Evolutionary conservation across 2,797 vertebrate species (phyloP).

Genomic region (Neosalanx taihuensis): DNA sequence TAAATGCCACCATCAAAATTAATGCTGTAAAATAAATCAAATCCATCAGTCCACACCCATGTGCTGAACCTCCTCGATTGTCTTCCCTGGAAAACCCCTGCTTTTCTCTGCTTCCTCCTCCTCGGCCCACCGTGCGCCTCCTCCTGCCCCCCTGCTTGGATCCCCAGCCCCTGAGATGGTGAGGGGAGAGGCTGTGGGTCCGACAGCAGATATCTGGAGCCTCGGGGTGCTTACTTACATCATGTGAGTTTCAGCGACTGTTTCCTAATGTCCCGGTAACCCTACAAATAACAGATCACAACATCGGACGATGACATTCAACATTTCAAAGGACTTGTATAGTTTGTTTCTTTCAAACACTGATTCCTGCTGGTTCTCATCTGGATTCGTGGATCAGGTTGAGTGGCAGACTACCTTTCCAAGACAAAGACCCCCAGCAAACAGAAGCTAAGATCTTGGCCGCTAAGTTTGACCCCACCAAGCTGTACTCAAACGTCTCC

Average conservation of each 20-base stretch:
- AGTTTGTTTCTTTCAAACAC: neutral
- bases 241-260: constrained; percentile 78
- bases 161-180: constrained; percentile 89
- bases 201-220: constrained; percentile 91
- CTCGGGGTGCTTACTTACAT: constrained; percentile 83
- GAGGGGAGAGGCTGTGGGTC: constrained; percentile 88
- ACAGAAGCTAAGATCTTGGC: constrained; percentile 86
- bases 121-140: no score
- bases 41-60: no score
- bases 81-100: no score
- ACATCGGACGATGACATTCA: neutral
- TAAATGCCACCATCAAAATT: neutral
- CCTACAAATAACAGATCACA: no score
- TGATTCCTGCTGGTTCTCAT: neutral
- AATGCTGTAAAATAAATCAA: no score
- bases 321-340: neutral
- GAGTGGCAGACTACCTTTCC: constrained; percentile 88
- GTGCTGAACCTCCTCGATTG: no score
- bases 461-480: constrained; percentile 88
- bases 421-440: constrained; percentile 79
- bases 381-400: constrained; percentile 74
- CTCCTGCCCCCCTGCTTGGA: neutral
- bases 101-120: neutral
- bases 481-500: constrained; percentile 91
- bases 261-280: no score